Percentiles rank a stretch among this genome's conserved stretches.
Evolutionary conservation across 1,140 invertebrate genomes (phyloP).

Genomic region (Drosophila quadrilineata): DNA sequence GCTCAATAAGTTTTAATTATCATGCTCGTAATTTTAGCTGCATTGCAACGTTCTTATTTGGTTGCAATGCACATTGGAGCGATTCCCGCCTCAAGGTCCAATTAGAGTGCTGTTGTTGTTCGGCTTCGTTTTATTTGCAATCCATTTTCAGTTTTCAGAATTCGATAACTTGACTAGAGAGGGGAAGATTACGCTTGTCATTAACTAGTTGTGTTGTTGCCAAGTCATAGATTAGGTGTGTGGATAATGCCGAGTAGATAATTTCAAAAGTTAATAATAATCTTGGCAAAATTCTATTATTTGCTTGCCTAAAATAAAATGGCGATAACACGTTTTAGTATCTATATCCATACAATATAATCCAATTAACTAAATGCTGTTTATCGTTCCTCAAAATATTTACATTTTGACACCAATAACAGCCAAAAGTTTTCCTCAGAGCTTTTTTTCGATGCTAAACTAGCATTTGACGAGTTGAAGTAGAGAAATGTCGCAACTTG

Average conservation of each 20-base stretch:
- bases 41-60: not conserved
- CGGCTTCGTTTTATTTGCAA: conserved; percentile 5
- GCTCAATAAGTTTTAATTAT: conserved; percentile 13
- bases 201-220: not conserved
- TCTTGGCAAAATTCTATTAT: conserved; percentile 39
- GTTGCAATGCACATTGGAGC: conserved; percentile 3
- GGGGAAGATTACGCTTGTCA: not conserved
- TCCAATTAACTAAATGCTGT: too few species aligned
- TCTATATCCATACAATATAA: conserved; percentile 8
- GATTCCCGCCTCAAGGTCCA: conserved; percentile 34
- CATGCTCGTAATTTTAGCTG: conserved; percentile 7
- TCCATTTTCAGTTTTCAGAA: conserved; percentile 3
- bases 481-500: conserved; percentile 2
- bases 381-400: conserved; percentile 32
- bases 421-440: conserved; percentile 22
- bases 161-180: conserved; percentile 2
- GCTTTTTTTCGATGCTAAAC: conserved; percentile 6
- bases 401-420: not conserved
- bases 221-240: not conserved
- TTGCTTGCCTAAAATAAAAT: conserved; percentile 38
- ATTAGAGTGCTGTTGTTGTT: conserved; percentile 10
- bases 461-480: not conserved
- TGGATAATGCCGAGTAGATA: conserved; percentile 11
- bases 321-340: conserved; percentile 38
- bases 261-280: conserved; percentile 6